phyloP scores from a whole-genome alignment of 2,797 vertebrate species.

The Gambusia yucatana region DNA sequence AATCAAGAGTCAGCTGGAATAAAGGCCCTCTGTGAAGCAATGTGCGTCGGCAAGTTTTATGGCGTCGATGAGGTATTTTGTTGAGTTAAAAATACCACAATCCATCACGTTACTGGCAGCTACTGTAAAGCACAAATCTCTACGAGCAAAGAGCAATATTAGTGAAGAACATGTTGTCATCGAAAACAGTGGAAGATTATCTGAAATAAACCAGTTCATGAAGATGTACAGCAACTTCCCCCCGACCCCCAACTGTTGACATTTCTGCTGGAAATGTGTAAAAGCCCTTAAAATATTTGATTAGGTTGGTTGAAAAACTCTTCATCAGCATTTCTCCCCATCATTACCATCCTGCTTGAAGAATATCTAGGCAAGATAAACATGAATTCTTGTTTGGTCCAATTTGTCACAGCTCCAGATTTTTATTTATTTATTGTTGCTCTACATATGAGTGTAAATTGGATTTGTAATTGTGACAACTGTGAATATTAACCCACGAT shows the following conservation, averaged over 20 bases:
- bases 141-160: constrained; percentile 3
- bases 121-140: constrained; percentile 11
- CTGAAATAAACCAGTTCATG: not conserved
- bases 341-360: not conserved
- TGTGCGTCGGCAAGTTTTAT: not conserved
- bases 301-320: not conserved
- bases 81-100: constrained; percentile 4
- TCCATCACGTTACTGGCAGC: constrained; percentile 14
- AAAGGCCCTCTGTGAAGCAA: not conserved
- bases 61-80: constrained; percentile 20
- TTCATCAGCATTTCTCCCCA: not conserved
- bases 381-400: not conserved
- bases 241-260: not conserved
- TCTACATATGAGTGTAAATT: too few relatives aligned
- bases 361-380: not conserved
- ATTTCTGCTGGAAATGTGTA: not conserved
- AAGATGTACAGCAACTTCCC: not conserved
- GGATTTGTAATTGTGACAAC: too few relatives aligned
- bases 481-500: too few relatives aligned
- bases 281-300: not conserved
- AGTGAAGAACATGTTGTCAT: constrained; percentile 4
- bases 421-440: not conserved
- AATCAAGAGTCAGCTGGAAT: constrained; percentile 30
- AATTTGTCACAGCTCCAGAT: not conserved
- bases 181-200: not conserved